Base-by-base conservation (phyloP, 2,888 invertebrate species). In the Xanthostigma xanthostigma region DNA sequence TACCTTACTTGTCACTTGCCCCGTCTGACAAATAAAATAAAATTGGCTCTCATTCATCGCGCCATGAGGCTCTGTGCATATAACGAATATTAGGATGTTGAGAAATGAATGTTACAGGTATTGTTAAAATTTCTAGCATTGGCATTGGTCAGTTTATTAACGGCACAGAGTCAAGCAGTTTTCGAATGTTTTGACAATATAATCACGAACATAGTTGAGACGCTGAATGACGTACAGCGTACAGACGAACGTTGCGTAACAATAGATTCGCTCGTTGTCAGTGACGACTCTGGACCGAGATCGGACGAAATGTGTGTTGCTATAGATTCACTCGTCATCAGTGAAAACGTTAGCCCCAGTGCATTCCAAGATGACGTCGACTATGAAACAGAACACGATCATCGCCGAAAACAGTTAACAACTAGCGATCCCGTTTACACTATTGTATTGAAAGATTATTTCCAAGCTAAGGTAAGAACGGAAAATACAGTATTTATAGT, bases 351-450 rank as follows among this genome's bases (percentile, higher is more conserved):
- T 8, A 71, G 68, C 56, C 63, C 65, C 1, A 64, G 60, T 37
- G 62, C 63, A 45, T 62, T 65, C 46, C 66, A 66, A 47, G 74
- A 75, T 38, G 74, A 75, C 54, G 68, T 69, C 33, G 70, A 72
- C 49, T 74, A 74, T 50, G 79, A 81, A 59, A 81, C 81, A 36
- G 81, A 83, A 58, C 89, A 90, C 64, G 86, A 85, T 57, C 74
- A 75, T 59, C 73, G 92, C 36, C 75, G 79, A 45, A 79, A 77
- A 58, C 73, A 78, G 60, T 71, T 86, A 36, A 74, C 79, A 46
- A 71, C 78, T 44, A 70, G 74, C 47, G 92, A 94, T 69, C 88
- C 89, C 36, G 84, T 93, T 14, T 83, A 87, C 62, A 79, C 77
- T 47, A 78, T 88, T 41, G 82, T 83, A 50, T 70, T 93, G 45